These are phyloP conservation scores for Eueremaeus valkanovi DNA, from an alignment of 2,888 invertebrate species.

Conservation along the genomic window DNA sequence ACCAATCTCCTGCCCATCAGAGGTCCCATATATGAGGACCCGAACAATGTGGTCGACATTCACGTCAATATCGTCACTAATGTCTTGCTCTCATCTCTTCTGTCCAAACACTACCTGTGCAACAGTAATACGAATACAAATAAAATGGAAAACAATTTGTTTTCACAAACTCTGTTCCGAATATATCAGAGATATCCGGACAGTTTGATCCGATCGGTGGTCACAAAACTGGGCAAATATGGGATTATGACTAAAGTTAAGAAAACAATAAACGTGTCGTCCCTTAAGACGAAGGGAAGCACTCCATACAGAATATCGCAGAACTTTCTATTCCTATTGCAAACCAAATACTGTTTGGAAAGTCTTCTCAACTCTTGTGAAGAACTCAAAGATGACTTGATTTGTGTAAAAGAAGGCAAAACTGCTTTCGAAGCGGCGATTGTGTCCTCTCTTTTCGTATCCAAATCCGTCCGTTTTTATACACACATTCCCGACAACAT, in stretches of 20 bases:
- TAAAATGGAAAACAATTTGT: not conserved
- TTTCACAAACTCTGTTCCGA: constrained; percentile 50
- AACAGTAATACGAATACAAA: not conserved
- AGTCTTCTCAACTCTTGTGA: no score
- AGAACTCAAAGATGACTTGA: not conserved
- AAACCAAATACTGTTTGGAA: constrained; percentile 37
- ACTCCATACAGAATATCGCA: constrained; percentile 39
- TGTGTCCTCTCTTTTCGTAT: not conserved
- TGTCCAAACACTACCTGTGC: constrained; percentile 6
- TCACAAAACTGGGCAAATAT: constrained; percentile 60
- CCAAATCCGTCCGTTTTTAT: constrained; percentile 3
- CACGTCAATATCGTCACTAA: constrained; percentile 58
- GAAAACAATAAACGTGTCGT: constrained; percentile 51
- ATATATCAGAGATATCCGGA: constrained; percentile 70
- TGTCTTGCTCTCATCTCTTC: constrained; percentile 53
- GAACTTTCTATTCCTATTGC: constrained; percentile 31
- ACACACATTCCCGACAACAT: constrained; percentile 39
- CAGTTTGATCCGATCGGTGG: constrained; percentile 60
- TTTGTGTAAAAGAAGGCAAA: constrained; percentile 23
- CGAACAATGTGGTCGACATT: constrained; percentile 57
- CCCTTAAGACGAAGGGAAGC: constrained; percentile 9
- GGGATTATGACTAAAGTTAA: constrained; percentile 59
- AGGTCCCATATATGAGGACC: constrained; percentile 50
- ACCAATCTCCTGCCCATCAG: not conserved
- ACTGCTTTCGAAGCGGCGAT: constrained; percentile 15